Evolutionary conservation across 2,797 vertebrate genomes (phyloP).

Genomic region (Silurus lanzhouensis): DNA sequence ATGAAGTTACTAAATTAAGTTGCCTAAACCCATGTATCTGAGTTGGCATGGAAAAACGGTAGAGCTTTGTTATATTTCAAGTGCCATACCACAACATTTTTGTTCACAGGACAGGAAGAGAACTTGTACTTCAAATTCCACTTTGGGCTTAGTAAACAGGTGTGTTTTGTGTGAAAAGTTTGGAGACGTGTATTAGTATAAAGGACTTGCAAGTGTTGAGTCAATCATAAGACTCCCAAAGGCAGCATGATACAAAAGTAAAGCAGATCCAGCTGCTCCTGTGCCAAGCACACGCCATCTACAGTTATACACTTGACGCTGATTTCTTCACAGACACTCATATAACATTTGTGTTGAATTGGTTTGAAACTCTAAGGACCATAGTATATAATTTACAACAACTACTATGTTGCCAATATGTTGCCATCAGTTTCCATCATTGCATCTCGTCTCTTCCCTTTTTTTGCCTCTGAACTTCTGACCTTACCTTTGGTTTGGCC

Average conservation of each 20-base stretch:
- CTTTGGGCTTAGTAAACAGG: neutral
- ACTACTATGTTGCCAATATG: neutral
- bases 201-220: constrained; percentile 3
- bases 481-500: constrained; percentile 69
- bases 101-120: neutral
- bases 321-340: constrained; percentile 44
- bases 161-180: constrained; percentile 9
- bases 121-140: neutral
- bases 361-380: neutral
- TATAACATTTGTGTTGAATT: neutral
- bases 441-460: constrained; percentile 26
- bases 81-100: neutral
- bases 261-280: constrained; percentile 18
- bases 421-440: constrained; percentile 23
- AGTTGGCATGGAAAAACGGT: neutral
- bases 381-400: neutral
- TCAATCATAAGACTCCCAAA: constrained; percentile 7
- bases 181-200: neutral
- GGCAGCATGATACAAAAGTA: constrained; percentile 3
- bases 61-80: neutral
- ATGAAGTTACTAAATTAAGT: constrained; percentile 9
- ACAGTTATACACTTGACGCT: constrained; percentile 66
- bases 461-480: constrained; percentile 47
- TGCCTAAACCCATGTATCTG: neutral
- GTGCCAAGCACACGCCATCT: constrained; percentile 68